A percentile compares a stretch with the other conserved stretches of the same genome.
Conservation (phyloP, 2,113 vertebrate species). For the Xiphophorus hellerii region DNA sequence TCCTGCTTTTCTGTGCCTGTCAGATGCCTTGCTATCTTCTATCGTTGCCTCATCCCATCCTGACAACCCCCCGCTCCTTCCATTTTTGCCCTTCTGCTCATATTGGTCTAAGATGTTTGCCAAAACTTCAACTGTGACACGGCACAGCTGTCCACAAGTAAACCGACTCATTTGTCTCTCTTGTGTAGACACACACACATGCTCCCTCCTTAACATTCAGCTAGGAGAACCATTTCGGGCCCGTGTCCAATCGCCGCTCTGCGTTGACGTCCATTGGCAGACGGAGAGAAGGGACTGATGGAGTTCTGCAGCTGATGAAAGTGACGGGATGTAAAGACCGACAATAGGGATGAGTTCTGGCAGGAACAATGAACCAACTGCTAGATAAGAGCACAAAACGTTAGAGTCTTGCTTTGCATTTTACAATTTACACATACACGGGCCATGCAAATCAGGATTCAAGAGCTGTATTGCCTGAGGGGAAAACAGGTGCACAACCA, state of each 20-base stretch:
- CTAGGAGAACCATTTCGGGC: constrained; percentile 45
- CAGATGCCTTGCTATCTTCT: constrained; percentile 20
- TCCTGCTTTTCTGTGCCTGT: constrained; percentile 7
- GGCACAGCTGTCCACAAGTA: constrained; percentile 59
- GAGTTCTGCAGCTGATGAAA: constrained; percentile 23
- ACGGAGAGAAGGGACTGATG: constrained; percentile 13
- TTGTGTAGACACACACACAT: constrained; percentile 18
- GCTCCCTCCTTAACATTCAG: constrained; percentile 30
- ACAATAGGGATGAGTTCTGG: constrained; percentile 4
- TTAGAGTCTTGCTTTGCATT: constrained; percentile 46
- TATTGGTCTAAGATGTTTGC: constrained; percentile 45
- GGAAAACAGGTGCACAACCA: constrained; percentile 15
- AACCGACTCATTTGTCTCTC: constrained; percentile 58
- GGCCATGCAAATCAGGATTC: constrained; percentile 44
- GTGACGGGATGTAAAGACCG: constrained; percentile 15
- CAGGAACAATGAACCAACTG: not conserved
- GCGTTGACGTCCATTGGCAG: constrained; percentile 3
- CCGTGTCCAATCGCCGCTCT: constrained; percentile 34
- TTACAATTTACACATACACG: not conserved
- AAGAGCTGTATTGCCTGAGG: constrained; percentile 1
- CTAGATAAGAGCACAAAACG: constrained; percentile 12
- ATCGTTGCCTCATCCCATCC: constrained; percentile 40
- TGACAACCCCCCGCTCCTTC: constrained; percentile 45
- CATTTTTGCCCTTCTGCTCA: constrained; percentile 42
- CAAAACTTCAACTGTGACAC: constrained; percentile 57